Evolutionary conservation across 64 coral and sea anemone genomes (phyloP).

Genomic region (Pachyseris speciosa): DNA sequence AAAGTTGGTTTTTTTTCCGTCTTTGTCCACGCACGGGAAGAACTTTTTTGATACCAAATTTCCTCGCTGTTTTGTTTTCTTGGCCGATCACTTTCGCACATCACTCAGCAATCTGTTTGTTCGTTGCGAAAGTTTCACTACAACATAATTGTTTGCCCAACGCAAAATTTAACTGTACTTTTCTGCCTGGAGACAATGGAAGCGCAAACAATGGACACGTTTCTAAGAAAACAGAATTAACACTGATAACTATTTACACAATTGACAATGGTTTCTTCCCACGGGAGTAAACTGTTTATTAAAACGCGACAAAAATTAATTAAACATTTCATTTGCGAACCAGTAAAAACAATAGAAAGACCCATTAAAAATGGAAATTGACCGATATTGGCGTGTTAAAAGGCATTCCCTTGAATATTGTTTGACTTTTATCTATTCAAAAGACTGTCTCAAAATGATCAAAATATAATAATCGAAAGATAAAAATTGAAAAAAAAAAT

Average conservation of each 20-base stretch:
- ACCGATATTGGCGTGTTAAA: not conserved
- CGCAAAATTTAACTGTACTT: not conserved
- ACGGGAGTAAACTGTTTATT: not conserved
- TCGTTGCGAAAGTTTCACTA: not conserved
- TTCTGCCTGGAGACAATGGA: conserved; percentile 21
- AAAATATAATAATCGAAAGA: too few species aligned
- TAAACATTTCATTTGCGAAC: not conserved
- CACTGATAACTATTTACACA: not conserved
- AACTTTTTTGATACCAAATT: not conserved
- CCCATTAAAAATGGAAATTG: not conserved
- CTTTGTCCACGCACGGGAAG: not conserved
- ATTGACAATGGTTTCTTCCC: not conserved
- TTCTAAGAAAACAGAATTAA: conserved; percentile 48
- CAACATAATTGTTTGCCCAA: not conserved
- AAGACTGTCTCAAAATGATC: too few species aligned
- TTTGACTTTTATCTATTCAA: not conserved
- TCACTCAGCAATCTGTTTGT: not conserved
- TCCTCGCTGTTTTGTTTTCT: not conserved
- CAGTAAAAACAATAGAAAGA: not conserved
- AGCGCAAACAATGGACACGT: conserved; percentile 26
- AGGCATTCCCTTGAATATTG: not conserved
- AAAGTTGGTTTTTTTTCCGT: not conserved
- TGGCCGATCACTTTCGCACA: not conserved
- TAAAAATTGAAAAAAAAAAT: too few species aligned
- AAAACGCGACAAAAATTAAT: not conserved